Evolutionary conservation across 2,888 invertebrate species (phyloP).

Genomic region (Agriopis leucophaearia): DNA sequence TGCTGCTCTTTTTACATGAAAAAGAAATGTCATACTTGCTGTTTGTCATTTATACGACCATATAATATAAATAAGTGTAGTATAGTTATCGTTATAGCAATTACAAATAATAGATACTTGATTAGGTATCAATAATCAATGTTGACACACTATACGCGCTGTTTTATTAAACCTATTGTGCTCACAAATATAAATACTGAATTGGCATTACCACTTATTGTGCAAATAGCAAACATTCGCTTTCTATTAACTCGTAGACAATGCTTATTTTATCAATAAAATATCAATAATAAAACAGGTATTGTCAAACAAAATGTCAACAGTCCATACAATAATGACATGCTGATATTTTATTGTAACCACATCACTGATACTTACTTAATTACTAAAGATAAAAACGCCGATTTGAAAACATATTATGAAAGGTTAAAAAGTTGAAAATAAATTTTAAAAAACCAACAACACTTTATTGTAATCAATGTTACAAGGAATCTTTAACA

Average conservation of each 20-base stretch:
- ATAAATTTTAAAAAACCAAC: not conserved
- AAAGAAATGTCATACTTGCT: no score
- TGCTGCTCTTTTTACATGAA: no score
- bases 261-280: constrained; percentile 1
- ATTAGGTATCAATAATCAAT: constrained; percentile 12
- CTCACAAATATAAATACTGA: constrained; percentile 25
- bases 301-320: no score
- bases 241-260: constrained; percentile 17
- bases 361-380: not conserved
- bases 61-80: no score
- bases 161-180: constrained; percentile 20
- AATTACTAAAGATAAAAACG: not conserved
- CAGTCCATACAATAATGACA: no score
- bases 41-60: no score
- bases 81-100: not conserved
- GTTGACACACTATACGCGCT: constrained; percentile 8
- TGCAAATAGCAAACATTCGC: constrained; percentile 19
- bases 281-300: no score
- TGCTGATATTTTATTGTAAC: constrained; percentile 8
- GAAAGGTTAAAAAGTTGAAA: not conserved
- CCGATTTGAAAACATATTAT: not conserved
- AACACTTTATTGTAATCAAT: no score
- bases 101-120: constrained; percentile 24
- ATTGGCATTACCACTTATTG: constrained; percentile 27
- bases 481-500: no score